Evolutionary conservation across 2,797 vertebrate species (phyloP).

Genomic region (Phrynocephalus guinanensis): DNA sequence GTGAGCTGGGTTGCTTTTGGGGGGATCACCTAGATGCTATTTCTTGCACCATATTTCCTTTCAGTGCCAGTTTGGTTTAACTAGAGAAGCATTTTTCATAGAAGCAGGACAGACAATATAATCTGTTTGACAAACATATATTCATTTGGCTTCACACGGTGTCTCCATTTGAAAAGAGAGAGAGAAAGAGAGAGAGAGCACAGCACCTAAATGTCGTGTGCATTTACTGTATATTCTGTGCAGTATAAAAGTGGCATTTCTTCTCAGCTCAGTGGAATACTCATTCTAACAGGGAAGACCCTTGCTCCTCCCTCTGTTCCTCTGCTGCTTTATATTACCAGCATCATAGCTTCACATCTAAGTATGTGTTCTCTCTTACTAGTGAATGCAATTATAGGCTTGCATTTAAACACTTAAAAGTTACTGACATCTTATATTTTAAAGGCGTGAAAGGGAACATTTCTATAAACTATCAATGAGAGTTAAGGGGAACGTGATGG

Average conservation of each 20-base stretch:
- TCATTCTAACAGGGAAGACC: not conserved
- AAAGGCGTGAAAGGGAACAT: not conserved
- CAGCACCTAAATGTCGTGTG: not conserved
- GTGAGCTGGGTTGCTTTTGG: not conserved
- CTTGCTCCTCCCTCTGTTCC: not conserved
- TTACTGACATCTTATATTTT: not conserved
- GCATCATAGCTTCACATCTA: not conserved
- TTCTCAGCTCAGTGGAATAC: not conserved
- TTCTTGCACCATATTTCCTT: not conserved
- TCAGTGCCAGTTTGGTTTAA: not conserved
- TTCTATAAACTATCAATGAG: not conserved
- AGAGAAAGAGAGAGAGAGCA: not conserved
- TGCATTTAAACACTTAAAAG: not conserved
- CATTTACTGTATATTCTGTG: not conserved
- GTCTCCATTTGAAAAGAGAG: not conserved
- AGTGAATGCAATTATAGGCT: not conserved
- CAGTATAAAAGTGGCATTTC: fast-evolving
- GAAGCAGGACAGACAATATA: not conserved
- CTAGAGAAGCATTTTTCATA: not conserved
- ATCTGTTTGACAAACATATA: not conserved
- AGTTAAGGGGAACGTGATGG: not conserved
- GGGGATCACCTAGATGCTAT: not conserved
- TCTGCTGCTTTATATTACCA: not conserved
- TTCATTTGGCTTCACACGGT: not conserved
- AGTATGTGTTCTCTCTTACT: not conserved